Percentiles rank a stretch among this genome's conserved stretches.
phyloP scores from a whole-genome alignment of 2,797 vertebrate genomes.

The Lepilemur ruficaudatus region DNA sequence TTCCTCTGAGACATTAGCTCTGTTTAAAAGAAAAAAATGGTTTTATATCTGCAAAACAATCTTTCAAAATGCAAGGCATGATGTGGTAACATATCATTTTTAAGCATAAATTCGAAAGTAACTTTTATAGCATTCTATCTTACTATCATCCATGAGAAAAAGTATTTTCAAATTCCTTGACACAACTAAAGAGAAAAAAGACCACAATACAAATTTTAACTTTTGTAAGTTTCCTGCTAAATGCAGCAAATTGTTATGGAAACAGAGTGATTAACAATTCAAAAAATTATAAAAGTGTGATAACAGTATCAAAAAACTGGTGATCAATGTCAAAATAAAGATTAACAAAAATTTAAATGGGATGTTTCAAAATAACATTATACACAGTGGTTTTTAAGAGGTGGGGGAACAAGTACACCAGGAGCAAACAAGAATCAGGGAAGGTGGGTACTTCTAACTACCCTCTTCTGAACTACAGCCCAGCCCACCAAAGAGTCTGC shows the following conservation, averaged over 20 bases:
- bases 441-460: neutral
- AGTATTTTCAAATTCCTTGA: conserved; percentile 40
- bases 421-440: neutral
- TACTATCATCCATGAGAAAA: neutral
- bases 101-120: conserved; percentile 24
- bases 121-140: neutral
- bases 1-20: conserved; percentile 87
- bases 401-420: neutral
- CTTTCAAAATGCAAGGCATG: neutral
- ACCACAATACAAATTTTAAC: neutral
- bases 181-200: neutral
- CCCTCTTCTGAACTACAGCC: neutral
- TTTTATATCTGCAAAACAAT: conserved; percentile 37
- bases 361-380: neutral
- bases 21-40: conserved; percentile 73
- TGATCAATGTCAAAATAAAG: conserved; percentile 24
- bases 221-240: conserved; percentile 25
- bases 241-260: neutral
- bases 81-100: neutral
- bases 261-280: neutral
- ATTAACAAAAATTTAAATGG: conserved; percentile 22
- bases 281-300: neutral
- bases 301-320: neutral
- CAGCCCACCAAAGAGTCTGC: neutral
- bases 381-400: neutral